Evolutionary conservation across 2,113 vertebrate genomes (phyloP), one percentile per base, ranked within the genome.

Genomic region (Calidris pugnax): DNA sequence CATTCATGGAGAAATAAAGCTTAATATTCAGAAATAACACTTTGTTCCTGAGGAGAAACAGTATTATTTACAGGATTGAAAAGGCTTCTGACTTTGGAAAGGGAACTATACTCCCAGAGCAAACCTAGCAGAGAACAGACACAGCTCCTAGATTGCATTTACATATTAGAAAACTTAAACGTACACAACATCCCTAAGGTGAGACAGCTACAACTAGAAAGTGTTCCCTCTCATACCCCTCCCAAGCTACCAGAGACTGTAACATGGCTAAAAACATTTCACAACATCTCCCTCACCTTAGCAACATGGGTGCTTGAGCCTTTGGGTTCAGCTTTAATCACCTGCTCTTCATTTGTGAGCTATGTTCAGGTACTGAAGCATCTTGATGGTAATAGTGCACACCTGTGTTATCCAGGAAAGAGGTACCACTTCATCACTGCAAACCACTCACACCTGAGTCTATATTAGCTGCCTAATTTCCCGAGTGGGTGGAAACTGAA

Each of bases 191-290:
- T 32, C 32, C 43, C 14, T 14, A 20, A 64, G 35, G 14, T 35
- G 30, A 82, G 56, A 43, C 26, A 74, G 41, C 24, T 4, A 14
- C 19, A 79, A 9, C 35, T 35, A 37, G 32, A 69, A 79, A 90
- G 27, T 18, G 48, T 85, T 66, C 57, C 21, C 67, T 53, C 23
- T 4, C 3, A 8, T 4, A 19, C 7, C 33, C 1, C 26, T 55
- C 26, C 20, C 50, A 56, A 47, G 7, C 20, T 39, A 21, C 12
- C 8, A 77, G 27, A 89, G 15, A 28, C 53, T 1, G 0, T 17
- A 57, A 33, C 4, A 1, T 0, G 0, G 19, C 22, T 37, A 12
- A 9, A 67, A 47, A 23, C 24, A 14, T 20, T 63, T 53, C 27
- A 39, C 23, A 64, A 1, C 0, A 0, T 13, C n/a, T 66, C 9